Conservation (phyloP, 2,797 vertebrate species). For the Diceros bicornis region DNA sequence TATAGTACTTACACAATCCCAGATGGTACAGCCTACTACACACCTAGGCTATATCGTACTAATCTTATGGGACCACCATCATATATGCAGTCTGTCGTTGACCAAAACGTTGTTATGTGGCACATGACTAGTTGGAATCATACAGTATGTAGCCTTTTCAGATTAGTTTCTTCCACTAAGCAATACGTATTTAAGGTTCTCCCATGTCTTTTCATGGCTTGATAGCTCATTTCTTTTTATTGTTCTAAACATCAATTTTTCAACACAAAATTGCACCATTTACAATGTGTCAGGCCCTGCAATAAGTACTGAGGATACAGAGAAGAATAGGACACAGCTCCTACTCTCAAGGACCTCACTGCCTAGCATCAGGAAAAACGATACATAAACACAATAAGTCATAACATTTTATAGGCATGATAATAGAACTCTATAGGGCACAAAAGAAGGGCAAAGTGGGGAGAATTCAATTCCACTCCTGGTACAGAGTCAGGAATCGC, state of each 20-base stretch:
- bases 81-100: too few relatives aligned
- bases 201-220: background rate
- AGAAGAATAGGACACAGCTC: background rate
- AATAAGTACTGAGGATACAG: background rate
- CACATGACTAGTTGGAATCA: background rate
- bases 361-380: background rate
- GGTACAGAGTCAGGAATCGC: background rate
- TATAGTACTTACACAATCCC: too few relatives aligned
- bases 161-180: background rate
- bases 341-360: background rate
- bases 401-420: background rate
- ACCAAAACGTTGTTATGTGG: too few relatives aligned
- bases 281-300: background rate
- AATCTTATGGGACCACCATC: too few relatives aligned
- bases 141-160: background rate
- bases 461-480: background rate
- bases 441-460: background rate
- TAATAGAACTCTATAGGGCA: background rate
- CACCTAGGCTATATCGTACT: too few relatives aligned
- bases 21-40: too few relatives aligned
- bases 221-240: background rate
- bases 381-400: background rate
- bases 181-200: background rate
- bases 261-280: background rate
- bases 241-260: background rate